These are phyloP conservation scores for Eremophila alpestris DNA, from an alignment of 2,797 vertebrate genomes.

Conservation along the genomic window DNA sequence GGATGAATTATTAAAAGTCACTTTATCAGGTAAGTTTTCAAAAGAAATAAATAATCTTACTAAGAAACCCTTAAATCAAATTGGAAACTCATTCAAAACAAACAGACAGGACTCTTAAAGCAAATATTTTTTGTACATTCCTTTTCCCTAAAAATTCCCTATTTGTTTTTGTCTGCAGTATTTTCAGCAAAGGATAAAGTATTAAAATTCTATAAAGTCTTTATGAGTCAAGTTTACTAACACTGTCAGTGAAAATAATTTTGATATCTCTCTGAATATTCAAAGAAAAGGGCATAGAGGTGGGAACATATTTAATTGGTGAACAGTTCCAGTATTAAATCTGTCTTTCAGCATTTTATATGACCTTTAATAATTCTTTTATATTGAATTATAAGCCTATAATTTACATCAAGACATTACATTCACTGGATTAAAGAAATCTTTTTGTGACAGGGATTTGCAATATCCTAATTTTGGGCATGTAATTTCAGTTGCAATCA, in stretches of 20 bases:
- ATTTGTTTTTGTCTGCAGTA: not conserved
- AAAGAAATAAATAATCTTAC: not conserved
- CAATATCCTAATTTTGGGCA: not conserved
- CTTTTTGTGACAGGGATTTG: not conserved
- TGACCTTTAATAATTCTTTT: not conserved
- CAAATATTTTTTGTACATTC: not conserved
- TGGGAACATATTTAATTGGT: not conserved
- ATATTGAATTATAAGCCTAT: not conserved
- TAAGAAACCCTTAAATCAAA: not conserved
- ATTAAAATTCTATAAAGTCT: not conserved
- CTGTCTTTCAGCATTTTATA: not conserved
- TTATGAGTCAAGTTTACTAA: not conserved
- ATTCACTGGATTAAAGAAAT: not conserved
- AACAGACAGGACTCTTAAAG: not conserved
- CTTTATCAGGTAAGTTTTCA: not conserved
- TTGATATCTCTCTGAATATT: not conserved
- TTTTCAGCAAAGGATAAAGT: not conserved
- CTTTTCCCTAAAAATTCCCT: not conserved
- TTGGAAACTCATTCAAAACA: not conserved
- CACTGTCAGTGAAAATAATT: not conserved
- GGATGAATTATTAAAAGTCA: not conserved
- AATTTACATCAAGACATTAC: not conserved
- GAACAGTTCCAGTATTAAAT: not conserved
- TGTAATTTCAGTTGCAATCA: not conserved
- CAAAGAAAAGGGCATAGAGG: not conserved